These are phyloP conservation scores for Rhineura floridana DNA, from an alignment of 2,113 vertebrate species.

Conservation along the genomic window DNA sequence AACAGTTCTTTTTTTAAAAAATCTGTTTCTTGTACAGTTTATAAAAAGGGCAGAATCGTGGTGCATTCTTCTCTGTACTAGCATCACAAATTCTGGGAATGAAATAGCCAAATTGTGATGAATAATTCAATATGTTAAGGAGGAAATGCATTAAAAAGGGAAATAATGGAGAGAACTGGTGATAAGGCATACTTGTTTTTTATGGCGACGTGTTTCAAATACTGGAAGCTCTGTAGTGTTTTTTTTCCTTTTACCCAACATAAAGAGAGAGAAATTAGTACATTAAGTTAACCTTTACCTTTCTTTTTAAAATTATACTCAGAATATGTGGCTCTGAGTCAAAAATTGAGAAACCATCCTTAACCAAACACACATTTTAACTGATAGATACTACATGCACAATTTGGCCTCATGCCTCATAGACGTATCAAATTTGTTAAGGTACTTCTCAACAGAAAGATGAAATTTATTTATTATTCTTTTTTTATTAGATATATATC, in stretches of 20 bases:
- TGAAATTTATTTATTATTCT: too few species aligned
- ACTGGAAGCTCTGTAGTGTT: not conserved
- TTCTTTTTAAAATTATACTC: not conserved
- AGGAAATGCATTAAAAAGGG: not conserved
- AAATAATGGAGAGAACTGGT: not conserved
- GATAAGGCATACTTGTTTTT: not conserved
- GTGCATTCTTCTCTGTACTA: not conserved
- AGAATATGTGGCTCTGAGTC: not conserved
- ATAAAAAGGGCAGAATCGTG: not conserved
- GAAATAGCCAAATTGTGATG: not conserved
- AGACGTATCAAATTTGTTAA: not conserved
- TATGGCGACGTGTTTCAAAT: not conserved
- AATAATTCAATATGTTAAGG: constrained; percentile 15
- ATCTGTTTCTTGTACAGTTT: not conserved
- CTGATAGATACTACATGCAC: not conserved
- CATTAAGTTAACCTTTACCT: not conserved
- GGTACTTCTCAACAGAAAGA: not conserved
- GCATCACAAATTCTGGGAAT: not conserved
- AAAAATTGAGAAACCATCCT: not conserved
- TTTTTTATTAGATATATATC: too few species aligned
- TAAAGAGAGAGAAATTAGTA: not conserved
- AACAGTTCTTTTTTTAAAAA: not conserved
- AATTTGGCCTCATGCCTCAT: not conserved
- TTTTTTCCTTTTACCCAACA: not conserved
- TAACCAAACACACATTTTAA: not conserved